phyloP scores from a whole-genome alignment of 2,113 vertebrate species.

The Dicaeum eximium region DNA sequence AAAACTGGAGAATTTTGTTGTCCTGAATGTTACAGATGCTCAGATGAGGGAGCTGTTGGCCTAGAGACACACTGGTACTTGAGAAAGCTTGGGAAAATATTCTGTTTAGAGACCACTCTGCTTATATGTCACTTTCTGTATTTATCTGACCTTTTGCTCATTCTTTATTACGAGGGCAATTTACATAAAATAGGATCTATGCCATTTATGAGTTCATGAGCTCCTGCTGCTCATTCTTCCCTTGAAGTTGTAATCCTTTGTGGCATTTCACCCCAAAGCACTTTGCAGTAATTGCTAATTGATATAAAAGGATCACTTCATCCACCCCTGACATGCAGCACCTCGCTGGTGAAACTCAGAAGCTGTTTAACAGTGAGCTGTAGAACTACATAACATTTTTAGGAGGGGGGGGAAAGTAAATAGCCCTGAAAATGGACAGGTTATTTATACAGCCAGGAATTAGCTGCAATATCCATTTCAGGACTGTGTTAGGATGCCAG shows the following conservation, averaged over 20 bases:
- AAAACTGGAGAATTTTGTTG: background rate
- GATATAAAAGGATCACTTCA: constrained; percentile 72
- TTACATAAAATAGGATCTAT: constrained; percentile 69
- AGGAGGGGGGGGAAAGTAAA: background rate
- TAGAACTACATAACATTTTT: background rate
- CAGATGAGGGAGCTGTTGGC: constrained; percentile 53
- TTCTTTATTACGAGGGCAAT: constrained; percentile 66
- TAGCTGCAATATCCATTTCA: background rate
- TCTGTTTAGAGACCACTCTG: constrained; percentile 47
- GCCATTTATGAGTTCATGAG: constrained; percentile 66
- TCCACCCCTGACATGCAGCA: constrained; percentile 62
- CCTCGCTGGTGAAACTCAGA: constrained; percentile 50
- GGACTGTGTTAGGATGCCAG: background rate
- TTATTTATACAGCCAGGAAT: background rate
- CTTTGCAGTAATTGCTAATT: constrained; percentile 74
- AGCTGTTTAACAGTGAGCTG: constrained; percentile 58
- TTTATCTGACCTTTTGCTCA: constrained; percentile 69
- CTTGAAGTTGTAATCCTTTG: constrained; percentile 62
- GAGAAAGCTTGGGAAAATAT: constrained; percentile 27
- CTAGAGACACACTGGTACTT: background rate
- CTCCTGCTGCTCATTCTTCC: constrained; percentile 56
- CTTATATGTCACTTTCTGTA: constrained; percentile 50
- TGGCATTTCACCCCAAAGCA: constrained; percentile 74
- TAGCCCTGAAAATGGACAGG: background rate
- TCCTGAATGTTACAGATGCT: constrained; percentile 10